Evolutionary conservation across 2,888 invertebrate species (phyloP).

Genomic region (Lasioglossum morio): DNA sequence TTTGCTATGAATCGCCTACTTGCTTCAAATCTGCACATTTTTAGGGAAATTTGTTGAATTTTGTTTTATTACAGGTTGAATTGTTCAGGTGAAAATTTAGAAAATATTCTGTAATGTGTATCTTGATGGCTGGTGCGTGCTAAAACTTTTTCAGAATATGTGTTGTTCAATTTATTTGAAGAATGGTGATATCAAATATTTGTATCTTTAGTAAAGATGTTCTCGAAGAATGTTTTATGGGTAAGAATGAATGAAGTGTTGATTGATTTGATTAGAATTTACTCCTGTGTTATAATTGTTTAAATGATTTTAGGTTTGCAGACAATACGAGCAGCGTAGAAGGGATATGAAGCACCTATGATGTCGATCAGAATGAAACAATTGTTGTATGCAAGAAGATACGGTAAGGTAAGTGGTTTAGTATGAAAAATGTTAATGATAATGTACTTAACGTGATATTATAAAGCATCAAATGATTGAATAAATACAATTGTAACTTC

Average conservation of each 20-base stretch:
- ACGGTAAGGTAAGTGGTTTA: background rate
- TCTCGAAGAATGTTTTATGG: background rate
- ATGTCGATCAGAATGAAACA: background rate
- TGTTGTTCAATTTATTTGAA: background rate
- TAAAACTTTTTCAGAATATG: background rate
- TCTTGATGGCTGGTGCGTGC: background rate
- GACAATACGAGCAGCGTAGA: background rate
- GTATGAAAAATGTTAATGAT: background rate
- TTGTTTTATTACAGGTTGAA: background rate
- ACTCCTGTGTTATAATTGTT: background rate
- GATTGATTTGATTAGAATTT: background rate
- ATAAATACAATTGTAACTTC: background rate
- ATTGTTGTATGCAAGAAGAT: background rate
- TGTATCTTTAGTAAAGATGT: background rate
- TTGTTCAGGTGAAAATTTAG: background rate
- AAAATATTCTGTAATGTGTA: background rate
- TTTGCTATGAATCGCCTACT: too few relatives aligned
- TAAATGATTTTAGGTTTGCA: background rate
- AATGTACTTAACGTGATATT: background rate
- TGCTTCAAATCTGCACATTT: background rate
- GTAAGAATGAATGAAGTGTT: background rate
- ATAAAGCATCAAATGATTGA: background rate
- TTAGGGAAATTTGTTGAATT: background rate
- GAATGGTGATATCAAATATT: background rate
- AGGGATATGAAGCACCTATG: background rate